Base-by-base conservation (phyloP, 1,140 invertebrate species). In the Plutomurus gul region DNA sequence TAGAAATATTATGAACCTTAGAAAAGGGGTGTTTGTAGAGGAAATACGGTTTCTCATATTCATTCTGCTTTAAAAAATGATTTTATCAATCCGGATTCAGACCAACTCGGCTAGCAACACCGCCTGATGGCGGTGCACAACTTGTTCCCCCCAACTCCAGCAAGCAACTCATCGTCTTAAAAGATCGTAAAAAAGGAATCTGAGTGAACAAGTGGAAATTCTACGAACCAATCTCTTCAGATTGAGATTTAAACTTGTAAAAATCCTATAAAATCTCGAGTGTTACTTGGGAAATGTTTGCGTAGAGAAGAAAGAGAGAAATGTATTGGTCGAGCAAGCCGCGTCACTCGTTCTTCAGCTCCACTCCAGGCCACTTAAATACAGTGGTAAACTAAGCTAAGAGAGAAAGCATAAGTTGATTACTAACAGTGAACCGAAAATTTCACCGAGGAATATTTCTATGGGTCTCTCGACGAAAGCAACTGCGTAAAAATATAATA, bases 231-330 rank as follows among this genome's bases (percentile, higher is more conserved):
- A 56, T 27, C 25, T 30, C 30, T 30, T 30, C 18, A 60, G 51
- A 60, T 60, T 60, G 51, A 60, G 51, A 60, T 60, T 60, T 60
- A 60, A 60, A 60, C 51, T 60, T 60, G 51, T 60, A 60, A 60
- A 60, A 27, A 25, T 60, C 27, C 51, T 33, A 33, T 60, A 60
- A 60, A 60, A 33, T 33, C 27, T 56, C 49, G 8, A 27, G 49
- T 56, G 20, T 56, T 60, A 27, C 30, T 60, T 13, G 16, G 25
- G 25, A 8, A 60, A 60, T 22, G 27, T 33, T 60, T 11, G 27
- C 10, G 4, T 27, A 10, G 11, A 43, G 7, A 43, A 43, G 11
- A 13, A 10, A 13, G 39, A n/a, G n/a, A n/a, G n/a, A n/a, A n/a
- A n/a, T n/a, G 39, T 13, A 2, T 43, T 43, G 39, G 39, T 43